Conservation (phyloP, 2,113 vertebrate genomes). For the Boleophthalmus pectinirostris region DNA sequence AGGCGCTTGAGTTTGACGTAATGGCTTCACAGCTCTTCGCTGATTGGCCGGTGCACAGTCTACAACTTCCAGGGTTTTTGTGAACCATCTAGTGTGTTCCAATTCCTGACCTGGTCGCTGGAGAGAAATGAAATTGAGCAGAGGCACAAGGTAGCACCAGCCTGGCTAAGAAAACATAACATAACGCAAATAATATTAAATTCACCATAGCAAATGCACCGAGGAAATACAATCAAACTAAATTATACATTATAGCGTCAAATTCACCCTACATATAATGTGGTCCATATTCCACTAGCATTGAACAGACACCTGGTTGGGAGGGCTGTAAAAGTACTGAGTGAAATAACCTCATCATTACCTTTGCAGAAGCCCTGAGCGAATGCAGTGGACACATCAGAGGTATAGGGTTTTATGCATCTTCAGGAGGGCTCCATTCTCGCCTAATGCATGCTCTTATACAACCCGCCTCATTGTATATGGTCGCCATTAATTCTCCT, state of each 20-base stretch:
- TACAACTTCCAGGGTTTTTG: too few species aligned
- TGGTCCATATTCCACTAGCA: neutral
- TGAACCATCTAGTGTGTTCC: too few species aligned
- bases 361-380: neutral
- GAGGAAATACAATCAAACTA: too few species aligned
- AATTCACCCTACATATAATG: neutral
- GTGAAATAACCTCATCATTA: neutral
- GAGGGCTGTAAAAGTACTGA: neutral
- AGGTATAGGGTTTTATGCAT: conserved; percentile 1
- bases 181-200: too few species aligned
- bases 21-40: too few species aligned
- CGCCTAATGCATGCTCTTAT: conserved; percentile 32
- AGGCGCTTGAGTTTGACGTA: too few species aligned
- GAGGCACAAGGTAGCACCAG: too few species aligned
- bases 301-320: neutral
- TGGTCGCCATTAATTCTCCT: conserved; percentile 16
- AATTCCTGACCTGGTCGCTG: too few species aligned
- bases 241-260: neutral
- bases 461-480: conserved; percentile 13
- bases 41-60: too few species aligned
- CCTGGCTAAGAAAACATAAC: too few species aligned
- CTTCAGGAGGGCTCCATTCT: conserved; percentile 6
- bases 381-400: neutral
- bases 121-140: too few species aligned
- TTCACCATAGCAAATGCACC: too few species aligned